Evolutionary conservation across 2,797 vertebrate species (phyloP).

Genomic region (Eidolon dupreanum): DNA sequence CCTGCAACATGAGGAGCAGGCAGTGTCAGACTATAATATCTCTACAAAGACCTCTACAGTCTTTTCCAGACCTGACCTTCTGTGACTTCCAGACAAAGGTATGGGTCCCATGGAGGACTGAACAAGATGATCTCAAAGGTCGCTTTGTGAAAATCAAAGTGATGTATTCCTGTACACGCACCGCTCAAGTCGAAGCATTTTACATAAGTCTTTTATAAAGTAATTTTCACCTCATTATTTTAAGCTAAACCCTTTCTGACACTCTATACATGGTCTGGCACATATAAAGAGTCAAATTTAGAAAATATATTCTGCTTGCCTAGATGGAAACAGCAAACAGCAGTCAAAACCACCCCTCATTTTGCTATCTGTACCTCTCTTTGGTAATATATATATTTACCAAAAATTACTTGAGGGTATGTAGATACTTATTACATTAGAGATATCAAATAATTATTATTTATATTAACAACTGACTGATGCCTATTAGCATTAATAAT

Average conservation of each 20-base stretch:
- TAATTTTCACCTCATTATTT: background rate
- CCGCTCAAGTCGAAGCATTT: conserved; percentile 7
- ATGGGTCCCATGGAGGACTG: background rate
- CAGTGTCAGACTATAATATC: background rate
- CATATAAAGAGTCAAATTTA: conserved; percentile 12
- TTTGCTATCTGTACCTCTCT: background rate
- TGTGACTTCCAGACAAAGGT: background rate
- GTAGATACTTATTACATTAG: background rate
- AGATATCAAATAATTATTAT: background rate
- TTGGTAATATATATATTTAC: background rate
- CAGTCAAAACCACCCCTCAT: background rate
- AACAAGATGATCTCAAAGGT: conserved; percentile 25
- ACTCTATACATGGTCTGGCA: background rate
- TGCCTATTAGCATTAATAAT: background rate
- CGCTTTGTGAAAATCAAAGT: background rate
- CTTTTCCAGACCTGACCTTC: background rate
- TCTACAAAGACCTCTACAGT: background rate
- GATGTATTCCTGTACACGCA: background rate
- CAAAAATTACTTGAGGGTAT: conserved; percentile 25
- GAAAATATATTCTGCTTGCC: conserved; percentile 10
- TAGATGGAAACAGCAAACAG: background rate
- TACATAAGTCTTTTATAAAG: conserved; percentile 14
- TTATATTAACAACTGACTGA: conserved; percentile 29
- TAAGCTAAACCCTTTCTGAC: conserved; percentile 33
- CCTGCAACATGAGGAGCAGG: background rate